phyloP scores from a whole-genome alignment of 1,140 invertebrate genomes.

The Atta texana region DNA sequence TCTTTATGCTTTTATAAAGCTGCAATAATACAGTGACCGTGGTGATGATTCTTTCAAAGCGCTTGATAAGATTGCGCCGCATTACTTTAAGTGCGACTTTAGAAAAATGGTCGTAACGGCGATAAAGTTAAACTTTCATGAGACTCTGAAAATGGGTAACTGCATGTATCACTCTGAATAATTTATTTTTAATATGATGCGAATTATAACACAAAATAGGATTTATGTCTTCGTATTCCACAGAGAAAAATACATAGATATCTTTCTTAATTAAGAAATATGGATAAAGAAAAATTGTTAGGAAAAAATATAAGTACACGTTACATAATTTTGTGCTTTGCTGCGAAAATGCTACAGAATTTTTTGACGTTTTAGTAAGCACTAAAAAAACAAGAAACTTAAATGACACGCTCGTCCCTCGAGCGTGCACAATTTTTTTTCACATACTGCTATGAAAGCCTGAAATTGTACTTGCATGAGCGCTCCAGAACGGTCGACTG shows the following conservation, averaged over 20 bases:
- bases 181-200: background rate
- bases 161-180: constrained; percentile 9
- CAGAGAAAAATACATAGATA: background rate
- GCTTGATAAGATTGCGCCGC: constrained; percentile 53
- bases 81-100: constrained; percentile 64
- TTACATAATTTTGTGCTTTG: background rate
- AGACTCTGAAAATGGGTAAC: constrained; percentile 6
- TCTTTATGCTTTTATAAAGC: background rate
- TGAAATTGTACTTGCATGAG: constrained; percentile 45
- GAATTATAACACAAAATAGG: background rate
- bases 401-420: constrained; percentile 14
- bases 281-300: background rate
- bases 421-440: constrained; percentile 39
- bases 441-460: constrained; percentile 38
- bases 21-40: constrained; percentile 23
- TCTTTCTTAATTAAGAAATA: background rate
- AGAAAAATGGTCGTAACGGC: constrained; percentile 33
- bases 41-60: constrained; percentile 28
- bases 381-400: constrained; percentile 4
- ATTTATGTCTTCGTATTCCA: background rate
- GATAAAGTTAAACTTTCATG: constrained; percentile 65
- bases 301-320: background rate
- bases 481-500: constrained; percentile 22
- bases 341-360: background rate
- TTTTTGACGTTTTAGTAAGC: constrained; percentile 27